phyloP scores from a whole-genome alignment of 2,113 vertebrate genomes.

The Gasterosteus aculeatus region DNA sequence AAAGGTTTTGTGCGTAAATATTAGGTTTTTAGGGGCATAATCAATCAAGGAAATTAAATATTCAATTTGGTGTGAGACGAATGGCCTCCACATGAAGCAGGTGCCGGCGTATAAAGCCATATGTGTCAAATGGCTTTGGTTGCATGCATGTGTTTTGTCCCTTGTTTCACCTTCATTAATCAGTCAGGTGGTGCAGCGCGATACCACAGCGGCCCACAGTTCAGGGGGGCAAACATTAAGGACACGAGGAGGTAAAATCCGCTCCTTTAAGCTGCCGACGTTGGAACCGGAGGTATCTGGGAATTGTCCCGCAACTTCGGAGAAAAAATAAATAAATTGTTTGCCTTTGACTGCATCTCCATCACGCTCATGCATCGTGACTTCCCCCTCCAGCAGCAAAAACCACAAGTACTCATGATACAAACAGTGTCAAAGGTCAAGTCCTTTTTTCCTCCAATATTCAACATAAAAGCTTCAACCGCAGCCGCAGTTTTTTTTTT shows the following conservation, averaged over 20 bases:
- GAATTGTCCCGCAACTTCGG: background rate
- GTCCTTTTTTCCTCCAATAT: background rate
- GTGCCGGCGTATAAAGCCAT: background rate
- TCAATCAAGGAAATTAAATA: background rate
- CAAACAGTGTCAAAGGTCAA: constrained; percentile 7
- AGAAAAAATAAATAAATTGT: background rate
- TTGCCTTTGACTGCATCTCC: background rate
- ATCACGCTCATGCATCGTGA: background rate
- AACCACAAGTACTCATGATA: background rate
- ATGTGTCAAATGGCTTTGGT: constrained; percentile 5
- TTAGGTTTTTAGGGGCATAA: background rate
- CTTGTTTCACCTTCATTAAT: constrained; percentile 12
- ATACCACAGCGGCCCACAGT: background rate
- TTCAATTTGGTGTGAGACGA: background rate
- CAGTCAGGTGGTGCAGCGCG: background rate
- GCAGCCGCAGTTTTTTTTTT: background rate
- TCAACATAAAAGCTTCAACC: too few species aligned
- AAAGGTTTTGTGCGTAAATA: background rate
- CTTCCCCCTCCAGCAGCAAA: background rate
- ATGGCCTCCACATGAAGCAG: background rate
- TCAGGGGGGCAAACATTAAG: background rate
- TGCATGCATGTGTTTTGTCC: background rate
- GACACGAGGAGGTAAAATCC: background rate
- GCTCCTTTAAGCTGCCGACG: background rate
- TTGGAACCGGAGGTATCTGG: background rate